These are phyloP conservation scores for Poeciliopsis paucimaculata DNA, from an alignment of 2,797 vertebrate genomes.

Conservation along the genomic window DNA sequence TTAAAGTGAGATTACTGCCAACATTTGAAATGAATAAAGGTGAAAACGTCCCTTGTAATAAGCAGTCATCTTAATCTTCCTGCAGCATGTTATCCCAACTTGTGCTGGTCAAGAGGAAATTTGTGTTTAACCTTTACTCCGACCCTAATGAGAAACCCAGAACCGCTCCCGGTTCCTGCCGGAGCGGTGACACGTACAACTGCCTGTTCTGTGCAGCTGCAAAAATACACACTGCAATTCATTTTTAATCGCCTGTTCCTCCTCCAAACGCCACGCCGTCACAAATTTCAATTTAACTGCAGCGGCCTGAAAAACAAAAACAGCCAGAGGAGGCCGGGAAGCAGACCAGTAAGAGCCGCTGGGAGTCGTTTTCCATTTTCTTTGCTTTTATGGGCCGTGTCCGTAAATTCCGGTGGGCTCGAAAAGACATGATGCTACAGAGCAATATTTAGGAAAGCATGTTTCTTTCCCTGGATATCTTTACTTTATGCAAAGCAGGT, in stretches of 20 bases:
- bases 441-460: slow-evolving; percentile 5
- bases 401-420: slow-evolving; percentile 19
- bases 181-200: slow-evolving; percentile 34
- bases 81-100: slow-evolving; percentile 14
- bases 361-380: slow-evolving; percentile 39
- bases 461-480: neutral
- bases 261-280: slow-evolving; percentile 46
- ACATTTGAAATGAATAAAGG: neutral
- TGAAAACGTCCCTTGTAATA: neutral
- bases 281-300: slow-evolving; percentile 55
- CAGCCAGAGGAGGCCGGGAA: slow-evolving; percentile 15
- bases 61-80: slow-evolving; percentile 6
- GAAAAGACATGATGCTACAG: slow-evolving; percentile 12
- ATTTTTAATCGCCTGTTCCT: slow-evolving; percentile 62
- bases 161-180: slow-evolving; percentile 21
- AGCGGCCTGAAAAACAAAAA: slow-evolving; percentile 48
- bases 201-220: slow-evolving; percentile 59
- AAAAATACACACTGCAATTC: slow-evolving; percentile 65
- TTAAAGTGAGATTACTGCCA: neutral
- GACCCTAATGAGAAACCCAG: slow-evolving; percentile 33
- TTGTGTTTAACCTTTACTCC: slow-evolving; percentile 12
- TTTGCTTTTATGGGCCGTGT: slow-evolving; percentile 32
- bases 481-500: slow-evolving; percentile 6
- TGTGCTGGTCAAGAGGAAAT: slow-evolving; percentile 11
- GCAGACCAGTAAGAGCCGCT: slow-evolving; percentile 23